Conservation (phyloP, 1,140 invertebrate genomes). For the Macrocentrus cingulum region DNA sequence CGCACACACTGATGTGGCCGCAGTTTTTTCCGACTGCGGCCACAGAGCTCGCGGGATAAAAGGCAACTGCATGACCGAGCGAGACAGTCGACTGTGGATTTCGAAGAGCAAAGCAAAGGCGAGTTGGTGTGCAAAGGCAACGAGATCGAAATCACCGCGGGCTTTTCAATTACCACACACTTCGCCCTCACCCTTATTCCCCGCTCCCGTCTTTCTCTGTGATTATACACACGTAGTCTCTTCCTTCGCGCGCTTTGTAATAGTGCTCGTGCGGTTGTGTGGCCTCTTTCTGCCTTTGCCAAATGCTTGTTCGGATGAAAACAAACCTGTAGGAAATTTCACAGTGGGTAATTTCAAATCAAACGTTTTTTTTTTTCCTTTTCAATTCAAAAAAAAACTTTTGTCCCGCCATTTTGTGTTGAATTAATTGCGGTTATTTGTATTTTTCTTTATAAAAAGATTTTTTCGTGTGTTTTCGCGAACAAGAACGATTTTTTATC, state of each 20-base stretch:
- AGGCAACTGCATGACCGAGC: slow-evolving; percentile 36
- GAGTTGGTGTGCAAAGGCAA: slow-evolving; percentile 17
- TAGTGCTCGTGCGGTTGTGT: too few species aligned
- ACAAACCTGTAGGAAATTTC: neutral
- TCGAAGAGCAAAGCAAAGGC: slow-evolving; percentile 3
- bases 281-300: slow-evolving; percentile 14
- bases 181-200: slow-evolving; percentile 24
- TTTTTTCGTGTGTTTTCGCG: too few species aligned
- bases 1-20: too few species aligned
- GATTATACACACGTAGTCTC: slow-evolving; percentile 5
- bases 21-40: slow-evolving; percentile 9
- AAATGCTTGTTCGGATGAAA: slow-evolving; percentile 11
- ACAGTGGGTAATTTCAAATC: slow-evolving; percentile 2
- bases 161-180: slow-evolving; percentile 46
- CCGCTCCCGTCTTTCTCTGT: slow-evolving; percentile 14
- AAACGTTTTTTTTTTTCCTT: slow-evolving; percentile 10
- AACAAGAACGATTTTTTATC: too few species aligned
- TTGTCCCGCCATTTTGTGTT: slow-evolving; percentile 6
- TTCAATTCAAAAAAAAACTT: neutral
- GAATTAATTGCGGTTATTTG: too few species aligned
- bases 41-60: too few species aligned
- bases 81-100: slow-evolving; percentile 28
- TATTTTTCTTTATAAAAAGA: too few species aligned
- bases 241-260: neutral
- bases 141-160: slow-evolving; percentile 41